Evolutionary conservation across 2,888 invertebrate genomes (phyloP), one percentile per base, ranked within the genome.

Genomic region (Subacronicta megacephala): DNA sequence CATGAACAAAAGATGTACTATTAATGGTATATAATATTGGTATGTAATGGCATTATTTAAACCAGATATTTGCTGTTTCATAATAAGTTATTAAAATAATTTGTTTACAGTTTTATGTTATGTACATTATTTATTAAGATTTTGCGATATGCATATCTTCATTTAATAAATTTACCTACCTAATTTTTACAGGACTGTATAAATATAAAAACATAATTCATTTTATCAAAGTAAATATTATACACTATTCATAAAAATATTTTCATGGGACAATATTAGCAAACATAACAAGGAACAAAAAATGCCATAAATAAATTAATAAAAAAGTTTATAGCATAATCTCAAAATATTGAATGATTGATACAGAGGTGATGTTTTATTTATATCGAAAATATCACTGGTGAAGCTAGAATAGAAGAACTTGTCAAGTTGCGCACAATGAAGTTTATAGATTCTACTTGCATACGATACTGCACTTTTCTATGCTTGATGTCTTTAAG

Each of bases 201-300:
- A 90, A 89, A 91, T 90, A 91, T 65, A 70, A 90, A 87, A 90
- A 90, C 86, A 81, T 86, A 86, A 89, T 84, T 87, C 68, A 81
- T 82, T 84, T 84, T 83, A 80, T 84, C 82, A 81, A 80, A 83
- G 82, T 86, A 84, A 61, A 87, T 84, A 90, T 86, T 84, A 81
- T 88, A 88, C 86, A 87, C 83, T 87, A 87, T 84, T 84, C 85
- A 82, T 82, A 83, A 87, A 84, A 85, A 88, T 87, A 88, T 87
- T 82, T 87, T 72, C 78, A 83, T 82, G 82, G 83, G 85, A 87
- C 76, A 83, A 88, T 82, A 86, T 83, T 76, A 85, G 84, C 90
- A 93, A 93, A 93, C 92, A 89, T 93, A 94, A 92, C 92, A 93
- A 92, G 81, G 79, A 90, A 92, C 85, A 89, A 88, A 88, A 84